A percentile compares a stretch with the other conserved stretches of the same genome.
These are phyloP conservation scores for Rostratula benghalensis DNA, from an alignment of 2,113 vertebrate genomes.

Conservation along the genomic window DNA sequence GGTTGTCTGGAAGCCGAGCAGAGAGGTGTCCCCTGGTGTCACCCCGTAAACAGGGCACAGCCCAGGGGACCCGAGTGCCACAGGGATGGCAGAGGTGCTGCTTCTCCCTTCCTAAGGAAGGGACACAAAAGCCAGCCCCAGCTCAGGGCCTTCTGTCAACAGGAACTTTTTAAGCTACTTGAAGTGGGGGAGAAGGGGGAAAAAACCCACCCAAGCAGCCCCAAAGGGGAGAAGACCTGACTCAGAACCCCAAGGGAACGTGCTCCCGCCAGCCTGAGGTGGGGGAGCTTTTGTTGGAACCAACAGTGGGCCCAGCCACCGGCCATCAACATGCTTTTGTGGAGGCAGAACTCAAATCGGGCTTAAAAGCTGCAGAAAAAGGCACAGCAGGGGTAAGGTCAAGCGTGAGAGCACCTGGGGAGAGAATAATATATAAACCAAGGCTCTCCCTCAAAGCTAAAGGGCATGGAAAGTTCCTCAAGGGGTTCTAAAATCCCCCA, in stretches of 20 bases:
- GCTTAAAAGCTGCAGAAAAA: background rate
- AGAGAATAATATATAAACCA: too few relatives aligned
- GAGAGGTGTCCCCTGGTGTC: fast-evolving
- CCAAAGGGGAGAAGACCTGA: background rate
- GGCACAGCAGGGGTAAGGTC: background rate
- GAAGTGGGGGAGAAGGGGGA: background rate
- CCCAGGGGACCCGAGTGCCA: too few relatives aligned
- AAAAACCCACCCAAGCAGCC: background rate
- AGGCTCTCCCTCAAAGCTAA: too few relatives aligned
- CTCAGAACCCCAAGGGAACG: background rate
- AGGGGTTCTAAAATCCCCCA: too few relatives aligned
- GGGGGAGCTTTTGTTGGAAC: background rate
- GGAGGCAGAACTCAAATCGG: background rate
- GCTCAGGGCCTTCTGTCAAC: background rate
- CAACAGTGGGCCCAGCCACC: background rate
- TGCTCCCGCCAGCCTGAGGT: background rate
- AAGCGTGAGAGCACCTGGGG: background rate
- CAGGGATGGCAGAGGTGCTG: too few relatives aligned
- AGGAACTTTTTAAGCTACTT: background rate
- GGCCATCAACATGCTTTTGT: background rate
- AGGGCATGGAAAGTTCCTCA: too few relatives aligned
- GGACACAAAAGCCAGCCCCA: background rate
- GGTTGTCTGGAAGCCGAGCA: conserved; percentile 82
- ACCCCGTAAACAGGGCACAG: fast-evolving
- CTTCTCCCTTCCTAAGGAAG: background rate